Conservation (phyloP, 2,797 vertebrate species). For the Artibeus jamaicensis region DNA sequence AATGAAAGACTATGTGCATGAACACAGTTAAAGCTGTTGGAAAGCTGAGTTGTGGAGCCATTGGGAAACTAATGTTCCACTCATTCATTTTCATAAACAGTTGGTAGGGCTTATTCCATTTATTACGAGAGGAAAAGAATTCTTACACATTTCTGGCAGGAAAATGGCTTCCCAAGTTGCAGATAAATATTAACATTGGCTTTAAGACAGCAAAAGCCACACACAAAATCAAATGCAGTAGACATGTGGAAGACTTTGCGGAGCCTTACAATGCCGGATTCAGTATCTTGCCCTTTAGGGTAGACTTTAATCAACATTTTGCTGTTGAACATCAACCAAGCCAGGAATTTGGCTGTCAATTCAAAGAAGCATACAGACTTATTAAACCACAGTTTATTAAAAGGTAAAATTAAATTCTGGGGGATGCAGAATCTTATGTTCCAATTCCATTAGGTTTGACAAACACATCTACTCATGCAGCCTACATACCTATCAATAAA, state of each 20-base stretch:
- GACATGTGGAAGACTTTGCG: constrained; percentile 58
- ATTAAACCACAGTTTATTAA: not conserved
- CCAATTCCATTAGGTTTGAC: not conserved
- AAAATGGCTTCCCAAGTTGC: constrained; percentile 68
- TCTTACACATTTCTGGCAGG: constrained; percentile 74
- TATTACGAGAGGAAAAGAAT: constrained; percentile 74
- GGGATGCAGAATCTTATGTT: not conserved
- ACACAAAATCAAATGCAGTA: constrained; percentile 44
- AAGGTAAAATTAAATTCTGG: constrained; percentile 27
- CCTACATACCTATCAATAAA: not conserved
- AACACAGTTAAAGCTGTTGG: constrained; percentile 30
- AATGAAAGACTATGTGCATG: constrained; percentile 10
- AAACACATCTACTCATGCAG: not conserved
- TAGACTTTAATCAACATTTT: constrained; percentile 32
- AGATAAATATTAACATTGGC: constrained; percentile 82
- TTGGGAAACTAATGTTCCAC: constrained; percentile 71
- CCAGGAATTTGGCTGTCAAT: not conserved
- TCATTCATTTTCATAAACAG: constrained; percentile 76
- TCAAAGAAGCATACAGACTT: not conserved
- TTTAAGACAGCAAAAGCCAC: constrained; percentile 61
- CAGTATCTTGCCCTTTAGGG: not conserved
- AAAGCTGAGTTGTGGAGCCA: constrained; percentile 23
- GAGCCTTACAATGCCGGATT: constrained; percentile 56
- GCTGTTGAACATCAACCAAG: constrained; percentile 5
- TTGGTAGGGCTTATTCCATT: constrained; percentile 73